Evolutionary conservation across 2,888 invertebrate species (phyloP).

Genomic region (Lepidonotus clava): DNA sequence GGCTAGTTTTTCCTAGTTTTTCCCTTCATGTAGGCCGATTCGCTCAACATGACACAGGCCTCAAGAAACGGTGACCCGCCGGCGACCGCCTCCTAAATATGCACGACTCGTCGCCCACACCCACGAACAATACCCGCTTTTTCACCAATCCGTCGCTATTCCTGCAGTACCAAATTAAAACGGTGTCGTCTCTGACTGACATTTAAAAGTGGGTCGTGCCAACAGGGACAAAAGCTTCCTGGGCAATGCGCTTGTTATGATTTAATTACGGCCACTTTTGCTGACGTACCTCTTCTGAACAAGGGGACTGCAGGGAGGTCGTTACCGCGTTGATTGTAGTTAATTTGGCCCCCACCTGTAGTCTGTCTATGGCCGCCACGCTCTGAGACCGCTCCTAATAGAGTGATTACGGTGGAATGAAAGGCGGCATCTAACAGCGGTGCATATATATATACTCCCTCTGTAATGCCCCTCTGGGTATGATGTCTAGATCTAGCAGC

Average conservation of each 20-base stretch:
- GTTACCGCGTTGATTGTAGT: neutral
- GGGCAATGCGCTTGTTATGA: neutral
- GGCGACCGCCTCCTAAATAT: neutral
- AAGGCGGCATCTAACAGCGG: too few relatives aligned
- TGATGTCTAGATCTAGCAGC: too few relatives aligned
- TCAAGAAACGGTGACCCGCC: neutral
- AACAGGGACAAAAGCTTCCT: neutral
- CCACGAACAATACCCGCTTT: neutral
- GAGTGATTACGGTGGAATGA: too few relatives aligned
- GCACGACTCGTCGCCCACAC: neutral
- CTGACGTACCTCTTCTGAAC: neutral
- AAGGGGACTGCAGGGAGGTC: neutral
- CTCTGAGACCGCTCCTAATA: too few relatives aligned
- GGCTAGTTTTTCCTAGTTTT: neutral
- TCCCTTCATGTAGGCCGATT: neutral
- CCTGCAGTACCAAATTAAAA: neutral
- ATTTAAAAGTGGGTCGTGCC: neutral
- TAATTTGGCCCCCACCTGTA: neutral
- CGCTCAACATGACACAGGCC: neutral
- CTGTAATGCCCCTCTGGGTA: too few relatives aligned
- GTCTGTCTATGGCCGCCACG: neutral
- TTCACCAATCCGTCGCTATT: too few relatives aligned
- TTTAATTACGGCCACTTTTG: constrained; percentile 7
- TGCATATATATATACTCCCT: too few relatives aligned
- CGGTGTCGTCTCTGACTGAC: neutral